A percentile compares a stretch with the other conserved stretches of the same genome.
phyloP scores from a whole-genome alignment of 2,888 invertebrate genomes.

The Barypeithes pellucidus region DNA sequence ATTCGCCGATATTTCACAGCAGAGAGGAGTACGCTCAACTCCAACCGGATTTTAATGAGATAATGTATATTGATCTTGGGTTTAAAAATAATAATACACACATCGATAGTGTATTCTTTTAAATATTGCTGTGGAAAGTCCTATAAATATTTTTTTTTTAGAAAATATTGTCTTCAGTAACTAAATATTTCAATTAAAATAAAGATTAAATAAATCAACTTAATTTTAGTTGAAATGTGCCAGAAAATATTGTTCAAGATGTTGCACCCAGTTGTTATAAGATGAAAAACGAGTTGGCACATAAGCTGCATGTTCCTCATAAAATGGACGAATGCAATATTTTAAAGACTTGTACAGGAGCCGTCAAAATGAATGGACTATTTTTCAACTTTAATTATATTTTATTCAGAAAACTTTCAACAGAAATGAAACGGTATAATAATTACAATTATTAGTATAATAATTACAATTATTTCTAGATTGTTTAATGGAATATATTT shows the following conservation, averaged over 20 bases:
- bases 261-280: neutral
- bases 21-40: slow-evolving; percentile 41
- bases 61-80: slow-evolving; percentile 20
- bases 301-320: neutral
- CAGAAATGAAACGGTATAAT: too few relatives aligned
- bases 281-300: slow-evolving; percentile 4
- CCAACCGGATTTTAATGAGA: slow-evolving; percentile 45
- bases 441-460: too few relatives aligned
- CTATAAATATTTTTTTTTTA: neutral
- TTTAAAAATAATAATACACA: neutral
- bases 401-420: too few relatives aligned
- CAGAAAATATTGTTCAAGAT: neutral
- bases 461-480: too few relatives aligned
- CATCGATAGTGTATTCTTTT: neutral
- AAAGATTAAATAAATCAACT: neutral
- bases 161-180: neutral
- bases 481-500: too few relatives aligned
- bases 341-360: neutral
- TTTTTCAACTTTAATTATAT: too few relatives aligned
- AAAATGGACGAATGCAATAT: neutral
- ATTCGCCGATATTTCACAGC: slow-evolving; percentile 54
- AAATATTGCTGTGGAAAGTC: neutral
- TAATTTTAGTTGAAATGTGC: neutral
- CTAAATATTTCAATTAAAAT: slow-evolving; percentile 1
- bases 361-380: too few relatives aligned